Conservation (phyloP, 2,888 invertebrate genomes). For the Meiosimyza decipiens region DNA sequence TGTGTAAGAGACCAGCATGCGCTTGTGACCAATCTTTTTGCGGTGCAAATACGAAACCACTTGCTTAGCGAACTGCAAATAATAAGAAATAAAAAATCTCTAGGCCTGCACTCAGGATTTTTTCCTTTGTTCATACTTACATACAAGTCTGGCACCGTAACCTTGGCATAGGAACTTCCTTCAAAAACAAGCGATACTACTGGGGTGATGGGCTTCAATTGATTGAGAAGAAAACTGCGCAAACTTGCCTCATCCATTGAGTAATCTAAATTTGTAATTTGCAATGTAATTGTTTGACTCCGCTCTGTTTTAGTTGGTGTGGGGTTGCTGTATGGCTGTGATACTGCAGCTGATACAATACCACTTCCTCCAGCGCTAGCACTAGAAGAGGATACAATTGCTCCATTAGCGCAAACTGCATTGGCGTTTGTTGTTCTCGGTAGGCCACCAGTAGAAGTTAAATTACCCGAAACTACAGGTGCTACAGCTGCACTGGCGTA, state of each 20-base stretch:
- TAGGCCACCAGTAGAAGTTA: neutral
- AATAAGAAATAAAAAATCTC: too few species aligned
- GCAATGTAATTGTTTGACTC: constrained; percentile 61
- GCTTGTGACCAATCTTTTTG: constrained; percentile 82
- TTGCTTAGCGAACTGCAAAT: constrained; percentile 69
- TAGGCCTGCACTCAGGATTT: too few species aligned
- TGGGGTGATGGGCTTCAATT: constrained; percentile 66
- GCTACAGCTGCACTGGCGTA: constrained; percentile 30
- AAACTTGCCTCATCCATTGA: constrained; percentile 64
- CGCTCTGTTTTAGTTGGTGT: constrained; percentile 41
- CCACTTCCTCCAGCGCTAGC: neutral
- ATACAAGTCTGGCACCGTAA: constrained; percentile 66
- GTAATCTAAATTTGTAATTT: constrained; percentile 66
- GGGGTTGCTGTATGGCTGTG: constrained; percentile 44
- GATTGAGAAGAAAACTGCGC: constrained; percentile 61
- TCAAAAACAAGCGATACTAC: constrained; percentile 65
- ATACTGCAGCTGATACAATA: neutral
- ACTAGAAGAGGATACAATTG: constrained; percentile 5
- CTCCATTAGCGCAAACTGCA: constrained; percentile 7
- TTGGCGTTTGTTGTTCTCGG: constrained; percentile 1
- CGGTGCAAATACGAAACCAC: constrained; percentile 84
- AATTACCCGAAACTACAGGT: constrained; percentile 13
- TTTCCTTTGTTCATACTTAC: too few species aligned
- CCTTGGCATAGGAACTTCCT: constrained; percentile 64
- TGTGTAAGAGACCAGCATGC: constrained; percentile 80